Evolutionary conservation across 2,888 invertebrate species (phyloP).

Genomic region (Calliphora vomitoria): DNA sequence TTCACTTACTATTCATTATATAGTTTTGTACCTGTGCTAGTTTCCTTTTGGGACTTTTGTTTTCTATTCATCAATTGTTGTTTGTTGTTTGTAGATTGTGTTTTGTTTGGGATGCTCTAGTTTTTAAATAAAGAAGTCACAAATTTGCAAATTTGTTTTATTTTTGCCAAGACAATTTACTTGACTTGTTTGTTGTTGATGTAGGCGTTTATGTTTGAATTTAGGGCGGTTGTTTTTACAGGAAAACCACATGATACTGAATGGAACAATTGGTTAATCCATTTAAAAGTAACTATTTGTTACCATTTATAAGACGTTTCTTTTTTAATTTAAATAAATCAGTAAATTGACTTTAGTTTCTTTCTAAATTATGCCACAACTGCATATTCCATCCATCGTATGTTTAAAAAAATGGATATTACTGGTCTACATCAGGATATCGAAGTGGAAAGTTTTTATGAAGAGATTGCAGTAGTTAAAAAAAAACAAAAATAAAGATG

Average conservation of each 20-base stretch:
- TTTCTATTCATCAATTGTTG: conserved; percentile 40
- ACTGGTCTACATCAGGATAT: too few relatives aligned
- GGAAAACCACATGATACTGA: conserved; percentile 24
- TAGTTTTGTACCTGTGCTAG: conserved; percentile 30
- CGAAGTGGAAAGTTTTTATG: too few relatives aligned
- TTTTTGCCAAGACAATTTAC: conserved; percentile 21
- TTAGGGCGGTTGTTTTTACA: conserved; percentile 17
- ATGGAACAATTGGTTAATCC: not conserved
- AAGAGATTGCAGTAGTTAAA: too few relatives aligned
- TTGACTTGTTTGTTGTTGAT: not conserved
- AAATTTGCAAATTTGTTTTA: conserved; percentile 52
- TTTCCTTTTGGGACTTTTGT: conserved; percentile 50
- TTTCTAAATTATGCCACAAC: too few relatives aligned
- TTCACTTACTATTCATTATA: conserved; percentile 13
- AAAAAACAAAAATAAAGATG: too few relatives aligned
- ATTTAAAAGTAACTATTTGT: too few relatives aligned
- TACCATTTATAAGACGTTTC: too few relatives aligned
- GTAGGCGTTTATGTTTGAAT: conserved; percentile 45
- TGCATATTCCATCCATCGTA: too few relatives aligned
- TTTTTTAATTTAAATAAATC: too few relatives aligned
- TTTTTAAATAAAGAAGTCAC: conserved; percentile 10
- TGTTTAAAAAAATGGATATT: too few relatives aligned
- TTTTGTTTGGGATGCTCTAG: conserved; percentile 55
- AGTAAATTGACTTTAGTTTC: too few relatives aligned
- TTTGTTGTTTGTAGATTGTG: not conserved